Evolutionary conservation across 2,113 vertebrate genomes (phyloP).

Genomic region (Cyprinodon brontotheroides): DNA sequence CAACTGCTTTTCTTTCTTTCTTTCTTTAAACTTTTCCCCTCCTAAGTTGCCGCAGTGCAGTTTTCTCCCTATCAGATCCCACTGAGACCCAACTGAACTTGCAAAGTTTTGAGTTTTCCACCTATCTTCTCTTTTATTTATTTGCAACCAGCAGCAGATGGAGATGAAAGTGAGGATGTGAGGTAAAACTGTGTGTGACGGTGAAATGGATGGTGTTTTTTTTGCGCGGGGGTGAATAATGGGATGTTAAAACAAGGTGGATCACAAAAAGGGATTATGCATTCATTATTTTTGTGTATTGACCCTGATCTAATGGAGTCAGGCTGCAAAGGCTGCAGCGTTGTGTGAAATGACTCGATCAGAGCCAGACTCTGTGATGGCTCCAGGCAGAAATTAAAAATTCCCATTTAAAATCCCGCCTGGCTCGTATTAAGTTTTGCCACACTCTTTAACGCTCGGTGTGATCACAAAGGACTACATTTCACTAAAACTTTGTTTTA

Average conservation of each 20-base stretch:
- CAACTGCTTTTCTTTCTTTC: background rate
- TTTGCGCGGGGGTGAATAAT: background rate
- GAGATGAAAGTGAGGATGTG: background rate
- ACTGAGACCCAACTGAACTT: conserved; percentile 23
- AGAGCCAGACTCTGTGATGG: background rate
- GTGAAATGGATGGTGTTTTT: background rate
- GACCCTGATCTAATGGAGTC: conserved; percentile 26
- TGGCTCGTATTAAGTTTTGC: background rate
- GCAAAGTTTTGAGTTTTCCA: conserved; percentile 3
- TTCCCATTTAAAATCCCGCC: background rate
- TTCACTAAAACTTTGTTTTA: background rate
- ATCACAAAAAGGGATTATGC: conserved; percentile 24
- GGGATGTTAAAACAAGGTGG: conserved; percentile 13
- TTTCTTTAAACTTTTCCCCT: conserved; percentile 22
- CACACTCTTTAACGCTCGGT: background rate
- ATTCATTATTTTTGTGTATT: conserved; percentile 32
- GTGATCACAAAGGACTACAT: background rate
- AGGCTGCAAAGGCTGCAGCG: conserved; percentile 7
- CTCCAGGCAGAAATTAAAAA: conserved; percentile 1
- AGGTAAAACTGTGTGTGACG: background rate
- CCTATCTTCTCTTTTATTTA: background rate
- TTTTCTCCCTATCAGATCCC: conserved; percentile 18
- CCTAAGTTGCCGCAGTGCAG: conserved; percentile 6
- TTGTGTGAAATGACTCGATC: conserved; percentile 17
- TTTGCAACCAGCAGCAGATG: background rate